These are phyloP conservation scores for Epsilonema sp. DNA, from an alignment of 2,888 invertebrate genomes.

Conservation along the genomic window DNA sequence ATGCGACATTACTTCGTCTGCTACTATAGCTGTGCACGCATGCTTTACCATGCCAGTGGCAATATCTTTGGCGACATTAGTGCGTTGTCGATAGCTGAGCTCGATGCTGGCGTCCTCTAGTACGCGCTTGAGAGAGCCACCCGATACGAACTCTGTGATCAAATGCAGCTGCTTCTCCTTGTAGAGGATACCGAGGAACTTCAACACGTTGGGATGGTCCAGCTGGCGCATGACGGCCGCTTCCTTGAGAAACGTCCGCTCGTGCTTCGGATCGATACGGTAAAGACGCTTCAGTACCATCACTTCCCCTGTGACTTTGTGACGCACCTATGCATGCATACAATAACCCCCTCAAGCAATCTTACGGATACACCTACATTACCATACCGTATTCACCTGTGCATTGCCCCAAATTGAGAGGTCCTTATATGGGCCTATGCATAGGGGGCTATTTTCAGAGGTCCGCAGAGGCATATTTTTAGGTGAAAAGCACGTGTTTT, in stretches of 20 bases:
- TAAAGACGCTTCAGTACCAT: slow-evolving; percentile 88
- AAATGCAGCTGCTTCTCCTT: slow-evolving; percentile 72
- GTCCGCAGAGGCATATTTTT: too few relatives aligned
- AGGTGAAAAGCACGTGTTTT: too few relatives aligned
- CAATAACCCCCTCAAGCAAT: too few relatives aligned
- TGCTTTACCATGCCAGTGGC: slow-evolving; percentile 59
- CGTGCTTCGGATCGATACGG: slow-evolving; percentile 77
- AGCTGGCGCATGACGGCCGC: slow-evolving; percentile 74
- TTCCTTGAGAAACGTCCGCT: slow-evolving; percentile 80
- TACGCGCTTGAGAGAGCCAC: slow-evolving; percentile 66
- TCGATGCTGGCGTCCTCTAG: slow-evolving; percentile 49
- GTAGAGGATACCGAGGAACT: slow-evolving; percentile 77
- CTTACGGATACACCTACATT: too few relatives aligned
- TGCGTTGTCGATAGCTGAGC: slow-evolving; percentile 57
- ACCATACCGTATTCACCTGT: too few relatives aligned
- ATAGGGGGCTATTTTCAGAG: too few relatives aligned
- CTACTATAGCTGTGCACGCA: too few relatives aligned
- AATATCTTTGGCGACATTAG: slow-evolving; percentile 70
- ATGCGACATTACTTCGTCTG: too few relatives aligned
- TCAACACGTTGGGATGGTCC: slow-evolving; percentile 66
- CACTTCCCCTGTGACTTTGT: slow-evolving; percentile 66
- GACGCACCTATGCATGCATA: slow-evolving; percentile 58
- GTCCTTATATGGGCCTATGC: too few relatives aligned
- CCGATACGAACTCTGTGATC: slow-evolving; percentile 75
- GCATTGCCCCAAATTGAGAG: too few relatives aligned